Percentiles rank a stretch among this genome's conserved stretches.
Evolutionary conservation across 1,140 invertebrate species (phyloP).

Genomic region (Bicyclus anynana): DNA sequence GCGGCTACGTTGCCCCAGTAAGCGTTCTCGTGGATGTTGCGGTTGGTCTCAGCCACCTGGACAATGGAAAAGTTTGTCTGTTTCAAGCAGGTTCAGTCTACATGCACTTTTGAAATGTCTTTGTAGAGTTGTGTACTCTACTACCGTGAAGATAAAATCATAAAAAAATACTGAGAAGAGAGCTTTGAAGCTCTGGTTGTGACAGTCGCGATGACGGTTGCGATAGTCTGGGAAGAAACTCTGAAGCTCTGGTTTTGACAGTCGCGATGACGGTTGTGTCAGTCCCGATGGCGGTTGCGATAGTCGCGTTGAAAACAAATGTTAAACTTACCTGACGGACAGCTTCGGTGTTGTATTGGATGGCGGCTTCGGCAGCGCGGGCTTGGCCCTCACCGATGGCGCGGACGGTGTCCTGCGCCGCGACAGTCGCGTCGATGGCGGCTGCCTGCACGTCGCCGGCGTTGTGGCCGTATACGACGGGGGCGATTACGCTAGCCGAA

Average conservation of each 20-base stretch:
- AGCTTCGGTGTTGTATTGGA: conserved; percentile 47
- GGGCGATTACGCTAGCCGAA: conserved; percentile 49
- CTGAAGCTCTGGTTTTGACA: too few relatives aligned
- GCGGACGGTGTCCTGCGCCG: conserved; percentile 52
- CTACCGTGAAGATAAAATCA: too few relatives aligned
- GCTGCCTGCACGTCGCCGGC: conserved; percentile 61
- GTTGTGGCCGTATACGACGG: conserved; percentile 51
- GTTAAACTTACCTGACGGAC: conserved; percentile 21
- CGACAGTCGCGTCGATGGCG: conserved; percentile 59
- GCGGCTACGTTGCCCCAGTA: conserved; percentile 71
- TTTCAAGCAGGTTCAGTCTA: too few relatives aligned
- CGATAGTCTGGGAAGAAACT: too few relatives aligned
- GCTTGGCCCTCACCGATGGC: conserved; percentile 53
- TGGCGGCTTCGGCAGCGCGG: conserved; percentile 56
- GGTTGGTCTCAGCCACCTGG: conserved; percentile 52
- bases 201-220: too few relatives aligned
- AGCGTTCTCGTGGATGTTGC: conserved; percentile 62
- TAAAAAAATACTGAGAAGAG: too few relatives aligned
- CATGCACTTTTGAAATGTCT: too few relatives aligned
- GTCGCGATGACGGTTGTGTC: background rate
- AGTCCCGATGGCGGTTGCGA: conserved; percentile 5
- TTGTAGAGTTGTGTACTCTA: too few relatives aligned
- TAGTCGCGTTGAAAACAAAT: conserved; percentile 43
- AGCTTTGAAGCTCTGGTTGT: too few relatives aligned
- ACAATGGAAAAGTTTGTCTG: background rate